Base-by-base conservation (phyloP, 2,797 vertebrate genomes). In the Ispidina picta region DNA sequence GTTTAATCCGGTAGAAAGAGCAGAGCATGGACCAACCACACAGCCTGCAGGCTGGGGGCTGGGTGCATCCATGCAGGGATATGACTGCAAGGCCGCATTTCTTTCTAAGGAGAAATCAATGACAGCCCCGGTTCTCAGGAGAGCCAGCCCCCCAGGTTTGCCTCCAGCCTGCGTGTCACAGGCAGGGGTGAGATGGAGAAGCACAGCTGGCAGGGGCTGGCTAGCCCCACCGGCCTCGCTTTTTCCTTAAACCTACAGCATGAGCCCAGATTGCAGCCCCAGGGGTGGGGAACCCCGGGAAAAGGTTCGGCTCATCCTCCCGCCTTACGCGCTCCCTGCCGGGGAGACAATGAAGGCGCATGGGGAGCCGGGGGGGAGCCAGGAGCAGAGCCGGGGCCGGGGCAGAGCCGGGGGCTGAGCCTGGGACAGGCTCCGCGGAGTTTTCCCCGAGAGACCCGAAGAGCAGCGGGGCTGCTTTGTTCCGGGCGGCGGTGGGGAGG, bases 391-490 rank as follows among this genome's bases (percentile, higher is more conserved):
- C 39, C n/a, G 21, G 22, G 33, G 37, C 54, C 25, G 14, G 37
- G 64, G 41, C 51, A 25, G 49, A 39, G 46, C 25, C 33, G 18
- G 46, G 55, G 11, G 3, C 33, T 25, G 39, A 19, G 48, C 23
- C 51, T 3, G 73, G 77, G 83, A 83, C 86, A 43, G 26, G 25
- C 44, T 86, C 62, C 26, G 28, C 28, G 14, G 83, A 94, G 83
- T 80, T 83, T 39, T 41, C 16, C 20, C 25, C 18, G 55, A 6
- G 6, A 72, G 51, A 48, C 35, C 56, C 20, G 18, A 37, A 81
- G 58, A 9, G 70, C 41, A 15, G 86, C 14, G 49, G 76, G 6
- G 31, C n/a, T 44, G 90, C 90, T 92, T 93, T 93, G 93, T 95
- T 85, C 51, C 43, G 16, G 37, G 39, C 51, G 44, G 62, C 7